Evolutionary conservation across 1,140 invertebrate species (phyloP), one percentile per base, ranked within the genome.

Genomic region (Bombyx mandarina): DNA sequence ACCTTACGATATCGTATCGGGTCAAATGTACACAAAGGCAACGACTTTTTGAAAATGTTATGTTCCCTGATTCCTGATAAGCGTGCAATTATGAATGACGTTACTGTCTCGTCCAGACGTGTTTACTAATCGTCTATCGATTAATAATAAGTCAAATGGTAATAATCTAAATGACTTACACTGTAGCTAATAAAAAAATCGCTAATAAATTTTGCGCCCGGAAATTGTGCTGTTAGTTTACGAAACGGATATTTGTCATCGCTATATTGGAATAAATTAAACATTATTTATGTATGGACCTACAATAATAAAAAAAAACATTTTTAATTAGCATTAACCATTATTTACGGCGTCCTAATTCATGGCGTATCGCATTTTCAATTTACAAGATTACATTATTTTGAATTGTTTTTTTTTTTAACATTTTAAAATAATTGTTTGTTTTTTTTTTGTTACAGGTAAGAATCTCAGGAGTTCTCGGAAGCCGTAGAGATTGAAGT

Each of bases 1-100:
- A 82, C 78, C 78, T 71, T 72, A 67, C 65, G 58, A 61, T 82
- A 82, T 78, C 78, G 73, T 56, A 60, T 49, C 65, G 69, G 79
- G 75, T 82, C 75, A 79, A 43, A 62, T 75, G 83, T 81, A 82
- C 58, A 49, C 56, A 58, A 54, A 69, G 77, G 59, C 78, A 77
- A 80, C 69, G 77, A 80, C 79, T 77, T 79, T 78, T 79, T 77
- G 71, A 75, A 77, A 75, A 73, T 72, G 66, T 73, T 79, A 73
- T 56, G 73, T 77, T 74, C 69, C 70, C 58, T 60, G 54, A 60
- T 65, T 63, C 50, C 4, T 18, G 67, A 69, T 69, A 67, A 64
- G 52, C 42, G 56, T 56, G 61, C 49, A 56, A 58, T 50, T 60
- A 66, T 62, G 66, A 71, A 65, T 65, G 61, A 62, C 61, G 43